phyloP scores from a whole-genome alignment of 2,797 vertebrate species.

The Melanotaenia parkinsoni region DNA sequence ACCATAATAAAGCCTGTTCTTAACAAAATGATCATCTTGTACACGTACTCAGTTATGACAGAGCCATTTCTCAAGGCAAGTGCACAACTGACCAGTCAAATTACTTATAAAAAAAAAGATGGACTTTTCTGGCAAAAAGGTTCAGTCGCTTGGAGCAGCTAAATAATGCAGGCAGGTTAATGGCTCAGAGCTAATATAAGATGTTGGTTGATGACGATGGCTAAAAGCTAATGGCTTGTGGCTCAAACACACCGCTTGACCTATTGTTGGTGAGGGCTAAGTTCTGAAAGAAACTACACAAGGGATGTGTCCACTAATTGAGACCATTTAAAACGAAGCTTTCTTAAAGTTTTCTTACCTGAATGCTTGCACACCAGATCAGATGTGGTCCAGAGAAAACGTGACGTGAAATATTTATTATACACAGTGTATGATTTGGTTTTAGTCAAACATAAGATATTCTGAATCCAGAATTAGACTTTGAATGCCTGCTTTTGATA shows the following conservation, averaged over 20 bases:
- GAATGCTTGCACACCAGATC: background rate
- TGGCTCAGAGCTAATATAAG: slow-evolving; percentile 58
- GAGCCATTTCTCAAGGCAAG: background rate
- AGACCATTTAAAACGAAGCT: background rate
- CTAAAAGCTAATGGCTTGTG: slow-evolving; percentile 53
- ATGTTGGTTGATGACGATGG: slow-evolving; percentile 33
- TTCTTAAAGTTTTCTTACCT: background rate
- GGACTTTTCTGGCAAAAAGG: slow-evolving; percentile 19
- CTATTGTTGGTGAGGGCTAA: slow-evolving; percentile 13
- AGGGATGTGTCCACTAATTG: background rate
- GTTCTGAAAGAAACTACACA: background rate
- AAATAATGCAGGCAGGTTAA: slow-evolving; percentile 73
- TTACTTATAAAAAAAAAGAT: background rate
- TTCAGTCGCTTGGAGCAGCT: slow-evolving; percentile 55
- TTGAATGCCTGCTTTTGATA: background rate
- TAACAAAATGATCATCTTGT: background rate
- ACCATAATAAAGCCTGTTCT: background rate
- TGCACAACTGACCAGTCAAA: slow-evolving; percentile 23
- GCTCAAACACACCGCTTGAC: slow-evolving; percentile 37
- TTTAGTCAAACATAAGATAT: background rate
- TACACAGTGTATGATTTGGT: background rate
- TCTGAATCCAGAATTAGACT: background rate
- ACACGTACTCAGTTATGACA: background rate
- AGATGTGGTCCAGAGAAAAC: background rate
- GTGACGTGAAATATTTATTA: background rate